These are phyloP conservation scores for Sinodicranocentrus sp. DNA, from an alignment of 2,888 invertebrate species.

Conservation along the genomic window DNA sequence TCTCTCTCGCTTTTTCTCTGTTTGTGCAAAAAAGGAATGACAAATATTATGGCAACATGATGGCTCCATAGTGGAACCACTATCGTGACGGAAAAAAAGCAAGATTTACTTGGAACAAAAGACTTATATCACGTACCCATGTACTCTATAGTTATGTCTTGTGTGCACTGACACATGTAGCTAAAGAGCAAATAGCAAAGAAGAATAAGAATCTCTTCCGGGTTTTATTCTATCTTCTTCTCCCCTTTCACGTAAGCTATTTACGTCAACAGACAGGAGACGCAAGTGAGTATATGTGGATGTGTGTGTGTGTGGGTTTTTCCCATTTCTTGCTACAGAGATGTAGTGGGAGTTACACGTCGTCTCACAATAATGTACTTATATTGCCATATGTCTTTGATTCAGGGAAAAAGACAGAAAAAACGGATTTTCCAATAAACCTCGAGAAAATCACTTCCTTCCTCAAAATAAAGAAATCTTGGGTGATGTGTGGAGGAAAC, in stretches of 20 bases:
- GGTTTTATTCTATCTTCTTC: neutral
- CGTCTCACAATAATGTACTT: too few species aligned
- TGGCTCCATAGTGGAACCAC: too few species aligned
- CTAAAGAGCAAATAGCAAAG: neutral
- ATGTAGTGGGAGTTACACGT: too few species aligned
- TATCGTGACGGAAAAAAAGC: too few species aligned
- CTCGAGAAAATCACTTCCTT: constrained; percentile 9
- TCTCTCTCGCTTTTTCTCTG: neutral
- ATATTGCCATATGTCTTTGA: constrained; percentile 6
- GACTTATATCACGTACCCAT: too few species aligned
- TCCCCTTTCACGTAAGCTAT: constrained; percentile 8
- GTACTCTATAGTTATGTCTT: too few species aligned
- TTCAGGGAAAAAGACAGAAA: neutral
- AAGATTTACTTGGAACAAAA: too few species aligned
- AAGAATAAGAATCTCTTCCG: constrained; percentile 22
- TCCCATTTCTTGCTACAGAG: neutral
- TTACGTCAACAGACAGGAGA: neutral
- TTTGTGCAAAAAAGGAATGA: constrained; percentile 4
- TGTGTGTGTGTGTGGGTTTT: too few species aligned
- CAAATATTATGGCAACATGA: constrained; percentile 18
- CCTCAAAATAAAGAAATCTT: neutral
- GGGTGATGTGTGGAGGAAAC: too few species aligned
- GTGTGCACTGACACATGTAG: too few species aligned
- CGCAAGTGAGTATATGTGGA: neutral
- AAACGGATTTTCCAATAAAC: constrained; percentile 14